Evolutionary conservation across 1,140 invertebrate species (phyloP).

Genomic region (Orius laevigatus): DNA sequence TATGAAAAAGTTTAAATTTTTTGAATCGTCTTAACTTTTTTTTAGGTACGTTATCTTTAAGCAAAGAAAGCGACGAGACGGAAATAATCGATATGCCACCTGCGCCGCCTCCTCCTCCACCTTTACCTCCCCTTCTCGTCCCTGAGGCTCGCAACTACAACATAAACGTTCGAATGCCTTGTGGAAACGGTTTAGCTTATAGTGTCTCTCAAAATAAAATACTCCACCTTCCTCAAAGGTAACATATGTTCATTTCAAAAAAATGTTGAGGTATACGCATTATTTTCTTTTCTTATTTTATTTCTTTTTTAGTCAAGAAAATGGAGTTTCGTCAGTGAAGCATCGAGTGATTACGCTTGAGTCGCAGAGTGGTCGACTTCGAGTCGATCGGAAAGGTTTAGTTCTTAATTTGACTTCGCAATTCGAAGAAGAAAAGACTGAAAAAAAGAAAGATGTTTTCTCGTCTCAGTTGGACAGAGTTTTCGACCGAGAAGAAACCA

Average conservation of each 20-base stretch:
- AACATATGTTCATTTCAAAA: not conserved
- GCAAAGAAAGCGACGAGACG: not conserved
- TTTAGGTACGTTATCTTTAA: not conserved
- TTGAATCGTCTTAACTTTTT: not conserved
- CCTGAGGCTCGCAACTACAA: conserved; percentile 35
- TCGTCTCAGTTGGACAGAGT: conserved; percentile 52
- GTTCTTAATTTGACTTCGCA: conserved; percentile 45
- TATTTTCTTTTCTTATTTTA: not conserved
- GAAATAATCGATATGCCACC: conserved; percentile 5
- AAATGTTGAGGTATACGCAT: not conserved
- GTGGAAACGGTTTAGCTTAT: conserved; percentile 66
- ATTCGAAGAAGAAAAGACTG: conserved; percentile 31
- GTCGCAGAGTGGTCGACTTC: conserved; percentile 27
- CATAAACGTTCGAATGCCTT: conserved; percentile 58
- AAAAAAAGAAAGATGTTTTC: conserved; percentile 42
- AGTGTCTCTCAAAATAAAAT: conserved; percentile 81
- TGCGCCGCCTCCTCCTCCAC: conserved; percentile 13
- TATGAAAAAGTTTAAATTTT: not conserved
- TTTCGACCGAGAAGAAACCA: conserved; percentile 45
- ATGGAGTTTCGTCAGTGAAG: conserved; percentile 34
- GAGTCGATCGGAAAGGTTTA: conserved; percentile 35
- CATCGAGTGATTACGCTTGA: conserved; percentile 49
- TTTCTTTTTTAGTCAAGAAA: conserved; percentile 18
- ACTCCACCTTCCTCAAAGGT: conserved; percentile 41
- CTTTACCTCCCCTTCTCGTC: conserved; percentile 11